Base-by-base conservation (phyloP, 1,140 invertebrate genomes). In the Papilio machaon region DNA sequence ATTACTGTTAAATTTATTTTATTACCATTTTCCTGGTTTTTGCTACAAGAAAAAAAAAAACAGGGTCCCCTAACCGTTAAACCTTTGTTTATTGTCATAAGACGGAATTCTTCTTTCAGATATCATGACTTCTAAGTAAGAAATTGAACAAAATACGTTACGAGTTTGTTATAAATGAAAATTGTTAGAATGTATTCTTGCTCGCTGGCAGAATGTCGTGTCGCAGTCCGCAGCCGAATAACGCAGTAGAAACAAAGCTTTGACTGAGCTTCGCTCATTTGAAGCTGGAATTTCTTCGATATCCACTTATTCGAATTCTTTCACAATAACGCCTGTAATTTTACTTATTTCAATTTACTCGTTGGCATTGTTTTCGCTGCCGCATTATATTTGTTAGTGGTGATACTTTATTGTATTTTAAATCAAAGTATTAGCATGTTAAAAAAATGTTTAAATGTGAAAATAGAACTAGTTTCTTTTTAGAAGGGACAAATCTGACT, bases 1-100 rank as follows among this genome's bases (percentile, higher is more conserved):
- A 86, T 84, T 85, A 83, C 80, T 30, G 52, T 52, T 78, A 78
- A 78, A 78, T 78, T 78, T 78, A 78, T 78, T 78, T 78, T 78
- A 78, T 78, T 43, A 78, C 75, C 23, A 43, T 78, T 78, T 78
- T 60, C 49, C 75, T 60, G 46, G 46, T 75, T 75, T 75, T 75
- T 23, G 73, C 73, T n/a, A n/a, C n/a, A n/a, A n/a, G n/a, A n/a
- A n/a, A n/a, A n/a, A n/a, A n/a, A 75, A 52, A 75, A 15, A 74
- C 10, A 75, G 10, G 19, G 19, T 52, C 35, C 38, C 38, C 7
- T 43, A 46, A n/a, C 73, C n/a, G 19, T 9, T 19, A 47, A 75
- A 75, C 19, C 47, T 75, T 74, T 74, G 73, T 74, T 38, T 17
- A 74, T 3, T 67, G 64, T 67, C 30, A 35, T 67, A 0, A 38